phyloP scores from a whole-genome alignment of 2,797 vertebrate genomes.

The Hydrolagus colliei region DNA sequence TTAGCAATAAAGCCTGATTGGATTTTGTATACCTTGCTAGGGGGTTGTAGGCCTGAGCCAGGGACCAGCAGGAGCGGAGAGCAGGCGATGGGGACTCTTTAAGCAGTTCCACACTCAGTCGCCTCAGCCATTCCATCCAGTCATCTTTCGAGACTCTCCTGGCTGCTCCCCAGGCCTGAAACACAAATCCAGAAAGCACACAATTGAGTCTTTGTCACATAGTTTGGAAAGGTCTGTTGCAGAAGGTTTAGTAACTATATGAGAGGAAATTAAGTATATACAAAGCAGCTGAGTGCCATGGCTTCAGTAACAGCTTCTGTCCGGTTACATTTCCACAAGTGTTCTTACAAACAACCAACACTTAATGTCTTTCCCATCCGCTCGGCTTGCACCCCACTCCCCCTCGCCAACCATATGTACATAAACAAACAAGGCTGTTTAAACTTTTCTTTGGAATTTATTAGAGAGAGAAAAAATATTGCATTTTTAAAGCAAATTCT shows the following conservation, averaged over 20 bases:
- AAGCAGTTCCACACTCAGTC: conserved; percentile 86
- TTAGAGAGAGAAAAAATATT: no score
- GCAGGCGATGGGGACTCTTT: conserved; percentile 96
- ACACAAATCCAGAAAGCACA: conserved; percentile 6
- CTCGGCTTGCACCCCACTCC: no score
- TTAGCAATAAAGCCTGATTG: not conserved
- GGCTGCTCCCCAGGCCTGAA: conserved; percentile 93
- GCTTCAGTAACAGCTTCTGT: not conserved
- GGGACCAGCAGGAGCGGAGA: conserved; percentile 90
- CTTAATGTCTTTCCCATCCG: no score
- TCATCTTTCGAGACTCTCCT: conserved; percentile 97
- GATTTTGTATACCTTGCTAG: conserved; percentile 76
- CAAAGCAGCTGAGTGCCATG: not conserved
- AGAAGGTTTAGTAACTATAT: not conserved
- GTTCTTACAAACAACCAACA: no score
- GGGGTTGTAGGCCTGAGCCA: conserved; percentile 96
- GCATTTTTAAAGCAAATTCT: no score
- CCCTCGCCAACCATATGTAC: no score
- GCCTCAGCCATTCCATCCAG: conserved; percentile 92
- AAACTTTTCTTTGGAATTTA: no score
- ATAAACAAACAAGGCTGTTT: no score
- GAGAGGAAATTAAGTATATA: not conserved
- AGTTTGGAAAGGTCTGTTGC: not conserved
- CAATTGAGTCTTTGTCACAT: not conserved
- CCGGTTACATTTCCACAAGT: not conserved